Conservation (phyloP, 1,140 invertebrate species). For the Reticulitermes speratus region DNA sequence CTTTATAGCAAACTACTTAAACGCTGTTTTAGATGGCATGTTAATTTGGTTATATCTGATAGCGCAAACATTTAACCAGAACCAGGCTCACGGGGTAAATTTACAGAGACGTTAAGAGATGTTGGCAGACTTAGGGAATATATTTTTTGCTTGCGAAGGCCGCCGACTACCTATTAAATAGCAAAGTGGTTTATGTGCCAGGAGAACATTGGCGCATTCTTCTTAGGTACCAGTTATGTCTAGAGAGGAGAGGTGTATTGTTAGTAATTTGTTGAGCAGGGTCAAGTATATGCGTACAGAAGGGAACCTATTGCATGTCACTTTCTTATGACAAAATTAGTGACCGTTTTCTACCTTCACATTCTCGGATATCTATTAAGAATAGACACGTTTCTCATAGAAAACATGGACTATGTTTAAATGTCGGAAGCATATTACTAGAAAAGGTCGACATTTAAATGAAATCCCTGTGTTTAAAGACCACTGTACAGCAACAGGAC, state of each 20-base stretch:
- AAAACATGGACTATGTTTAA: too few species aligned
- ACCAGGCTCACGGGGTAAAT: neutral
- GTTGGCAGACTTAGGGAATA: neutral
- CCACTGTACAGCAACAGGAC: too few species aligned
- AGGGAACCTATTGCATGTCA: too few species aligned
- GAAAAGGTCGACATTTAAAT: too few species aligned
- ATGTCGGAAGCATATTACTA: too few species aligned
- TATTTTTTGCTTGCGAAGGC: neutral
- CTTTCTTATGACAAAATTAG: too few species aligned
- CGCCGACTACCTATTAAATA: neutral
- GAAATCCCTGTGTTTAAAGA: too few species aligned
- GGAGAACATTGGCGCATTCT: neutral
- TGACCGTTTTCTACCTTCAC: too few species aligned
- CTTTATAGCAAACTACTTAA: too few species aligned
- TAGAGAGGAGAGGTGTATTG: neutral
- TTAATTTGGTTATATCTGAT: neutral
- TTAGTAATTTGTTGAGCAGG: neutral
- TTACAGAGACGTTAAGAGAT: neutral
- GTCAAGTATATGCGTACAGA: neutral
- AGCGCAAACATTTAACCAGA: neutral
- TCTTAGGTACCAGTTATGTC: neutral
- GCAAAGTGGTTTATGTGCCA: neutral
- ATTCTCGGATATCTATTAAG: too few species aligned
- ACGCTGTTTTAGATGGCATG: too few species aligned
- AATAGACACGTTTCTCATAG: too few species aligned